Base-by-base conservation (phyloP, 2,113 vertebrate genomes). In the Vidua chalybeata region DNA sequence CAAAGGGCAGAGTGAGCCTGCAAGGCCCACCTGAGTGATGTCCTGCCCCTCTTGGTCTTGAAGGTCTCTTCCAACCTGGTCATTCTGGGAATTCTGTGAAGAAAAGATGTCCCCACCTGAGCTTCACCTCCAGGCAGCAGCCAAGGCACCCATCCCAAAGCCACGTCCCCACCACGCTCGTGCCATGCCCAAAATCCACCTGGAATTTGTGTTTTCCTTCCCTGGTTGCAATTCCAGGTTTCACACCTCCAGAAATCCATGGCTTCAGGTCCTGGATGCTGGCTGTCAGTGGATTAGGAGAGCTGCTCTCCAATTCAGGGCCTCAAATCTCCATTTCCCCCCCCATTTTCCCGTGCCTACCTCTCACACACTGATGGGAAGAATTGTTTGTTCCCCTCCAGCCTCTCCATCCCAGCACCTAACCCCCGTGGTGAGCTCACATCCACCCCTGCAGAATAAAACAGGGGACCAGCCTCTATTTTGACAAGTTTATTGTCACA, bases 151-250 rank as follows among this genome's bases (percentile, higher is more conserved):
- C 26, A 8, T 13, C 54, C 78, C 78, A 90, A 54, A 90, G 13
- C 31, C 54, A 45, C 3, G 0, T 30, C 52, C 55, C 33, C 63
- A 62, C 9, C 87, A 72, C 0, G 0, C 7, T 46, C 13, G 2
- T 0, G 7, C 43, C 46, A 8, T 4, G 15, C 20, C n/a, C 28
- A 7, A 27, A 64, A 76, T 6, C 30, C 33, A 58, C 28, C n/a
- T 58, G 17, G n/a, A 28, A 58, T 63, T 15, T 0, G 0, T 8
- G 17, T 3, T 3, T 61, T 84, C 73, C 9, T 89, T 14, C 62
- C 6, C n/a, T 54, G 68, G 28, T 24, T 67, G 13, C 61, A 74
- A 91, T 67, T 49, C n/a, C 45, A 43, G 48, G 43, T 69, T 79
- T 89, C 62, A 79, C 69, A 59, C 14, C 56, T 55, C 58, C 73